phyloP scores from a whole-genome alignment of 2,797 vertebrate species.

The Myripristis jacobus region DNA sequence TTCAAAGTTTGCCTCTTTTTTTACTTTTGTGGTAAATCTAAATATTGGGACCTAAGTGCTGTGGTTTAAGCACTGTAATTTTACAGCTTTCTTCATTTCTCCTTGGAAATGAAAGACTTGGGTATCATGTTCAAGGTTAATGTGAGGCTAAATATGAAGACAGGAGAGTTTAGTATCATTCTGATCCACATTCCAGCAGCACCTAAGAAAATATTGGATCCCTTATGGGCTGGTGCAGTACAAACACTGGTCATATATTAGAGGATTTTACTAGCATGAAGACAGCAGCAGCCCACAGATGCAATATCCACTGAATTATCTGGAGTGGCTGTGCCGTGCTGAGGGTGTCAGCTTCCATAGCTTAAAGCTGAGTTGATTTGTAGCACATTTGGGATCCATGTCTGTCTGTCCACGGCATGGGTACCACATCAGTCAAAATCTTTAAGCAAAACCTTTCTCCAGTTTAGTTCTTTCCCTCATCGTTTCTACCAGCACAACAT shows the following conservation, averaged over 20 bases:
- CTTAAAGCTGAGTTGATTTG: constrained; percentile 30
- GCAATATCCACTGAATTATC: constrained; percentile 50
- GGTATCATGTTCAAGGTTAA: constrained; percentile 17
- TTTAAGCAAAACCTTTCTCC: not conserved
- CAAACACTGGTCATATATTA: constrained; percentile 54
- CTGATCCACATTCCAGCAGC: constrained; percentile 6
- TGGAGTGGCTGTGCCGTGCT: not conserved
- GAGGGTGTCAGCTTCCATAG: constrained; percentile 1
- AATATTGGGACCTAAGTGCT: not conserved
- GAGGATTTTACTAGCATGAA: constrained; percentile 34
- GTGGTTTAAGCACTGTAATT: not conserved
- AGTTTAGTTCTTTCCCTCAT: not conserved
- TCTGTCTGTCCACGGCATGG: not conserved
- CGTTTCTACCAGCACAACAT: not conserved
- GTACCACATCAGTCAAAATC: not conserved
- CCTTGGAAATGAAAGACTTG: constrained; percentile 3
- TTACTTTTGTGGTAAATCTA: too few relatives aligned
- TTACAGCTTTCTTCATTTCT: not conserved
- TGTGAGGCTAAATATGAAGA: constrained; percentile 26
- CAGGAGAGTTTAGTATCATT: constrained; percentile 11
- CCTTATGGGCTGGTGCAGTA: constrained; percentile 36
- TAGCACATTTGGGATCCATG: not conserved
- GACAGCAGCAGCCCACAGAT: constrained; percentile 38
- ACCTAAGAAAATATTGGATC: constrained; percentile 58
- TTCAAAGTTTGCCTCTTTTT: too few relatives aligned